These are phyloP conservation scores for Actinemys pallida DNA, from an alignment of 2,113 vertebrate genomes.

Conservation along the genomic window DNA sequence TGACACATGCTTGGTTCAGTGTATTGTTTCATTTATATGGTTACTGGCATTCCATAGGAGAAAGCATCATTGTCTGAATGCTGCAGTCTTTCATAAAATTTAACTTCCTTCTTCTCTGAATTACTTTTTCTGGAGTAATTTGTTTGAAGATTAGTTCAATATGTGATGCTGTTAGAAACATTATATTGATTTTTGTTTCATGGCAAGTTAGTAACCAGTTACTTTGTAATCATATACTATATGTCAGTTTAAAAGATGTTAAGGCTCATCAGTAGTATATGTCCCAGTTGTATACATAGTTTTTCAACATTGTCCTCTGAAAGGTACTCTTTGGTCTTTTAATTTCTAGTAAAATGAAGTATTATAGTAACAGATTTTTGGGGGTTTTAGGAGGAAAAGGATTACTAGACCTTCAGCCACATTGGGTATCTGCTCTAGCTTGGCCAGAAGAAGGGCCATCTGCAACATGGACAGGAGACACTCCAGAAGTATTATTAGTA, in stretches of 20 bases:
- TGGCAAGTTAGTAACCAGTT: rapidly evolving
- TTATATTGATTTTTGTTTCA: neutral
- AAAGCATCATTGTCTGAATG: neutral
- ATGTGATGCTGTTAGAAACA: neutral
- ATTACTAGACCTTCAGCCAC: constrained; percentile 91
- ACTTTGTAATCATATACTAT: neutral
- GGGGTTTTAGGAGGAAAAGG: constrained; percentile 88
- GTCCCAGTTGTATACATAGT: neutral
- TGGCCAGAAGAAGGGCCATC: constrained; percentile 91
- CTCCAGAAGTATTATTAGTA: constrained; percentile 90
- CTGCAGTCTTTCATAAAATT: neutral
- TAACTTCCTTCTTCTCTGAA: neutral
- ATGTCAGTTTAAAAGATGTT: neutral
- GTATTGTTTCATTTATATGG: neutral
- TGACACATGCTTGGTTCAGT: neutral
- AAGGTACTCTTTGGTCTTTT: neutral
- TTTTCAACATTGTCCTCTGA: neutral
- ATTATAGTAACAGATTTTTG: constrained; percentile 26
- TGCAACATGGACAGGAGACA: constrained; percentile 87
- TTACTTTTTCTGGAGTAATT: neutral
- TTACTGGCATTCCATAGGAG: neutral
- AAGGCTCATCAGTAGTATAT: neutral
- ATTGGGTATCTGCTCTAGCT: constrained; percentile 94
- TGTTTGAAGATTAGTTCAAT: neutral
- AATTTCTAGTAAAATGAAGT: constrained; percentile 19